Evolutionary conservation across 30 jellyfish, hydroid and myxozoan species (phyloP), one percentile per base, ranked within the genome.

Genomic region (Aurelia aurita): DNA sequence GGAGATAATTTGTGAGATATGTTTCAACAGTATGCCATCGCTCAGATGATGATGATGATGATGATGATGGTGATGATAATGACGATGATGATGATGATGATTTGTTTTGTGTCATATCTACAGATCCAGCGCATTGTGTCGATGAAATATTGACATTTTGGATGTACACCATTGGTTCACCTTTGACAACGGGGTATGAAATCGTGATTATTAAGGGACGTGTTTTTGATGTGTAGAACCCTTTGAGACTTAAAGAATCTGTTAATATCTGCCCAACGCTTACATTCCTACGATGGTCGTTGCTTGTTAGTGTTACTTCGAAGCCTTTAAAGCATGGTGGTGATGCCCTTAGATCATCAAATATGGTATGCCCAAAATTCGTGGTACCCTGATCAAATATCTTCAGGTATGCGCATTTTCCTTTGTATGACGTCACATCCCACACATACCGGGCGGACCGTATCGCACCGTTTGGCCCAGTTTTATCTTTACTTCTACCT

Each of bases 311-410:
- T 29, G 26, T 49, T 10, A 53, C 90, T 23, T 46, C 27, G 54
- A 80, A 63, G 69, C 82, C 74, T 54, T 80, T 64, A 47, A 62
- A 67, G 74, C 92, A 82, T 3, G 92, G 92, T n/a, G 92, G 86
- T 43, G 86, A 54, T n/a, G 82, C 71, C 25, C 86, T 43, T 5
- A 82, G 45, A 58, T 82, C 92, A 58, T 82, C 92, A 59, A 82
- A 82, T 20, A 82, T 29, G 13, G 86, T 69, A 28, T 58, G 60
- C 46, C 82, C 80, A 14, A 3, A 79, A 5, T 16, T 21, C 19
- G 51, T 45, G 9, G 79, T 49, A 26, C 74, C 64, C 43, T 1
- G 28, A 39, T 82, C 92, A 27, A 49, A 43, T 25, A 82, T 6
- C 58, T 82, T 82, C 12, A 82, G 14, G 13, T 19, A 29, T 0